These are phyloP conservation scores for Coptodon bakossiorum DNA, from an alignment of 2,113 vertebrate genomes.

Conservation along the genomic window DNA sequence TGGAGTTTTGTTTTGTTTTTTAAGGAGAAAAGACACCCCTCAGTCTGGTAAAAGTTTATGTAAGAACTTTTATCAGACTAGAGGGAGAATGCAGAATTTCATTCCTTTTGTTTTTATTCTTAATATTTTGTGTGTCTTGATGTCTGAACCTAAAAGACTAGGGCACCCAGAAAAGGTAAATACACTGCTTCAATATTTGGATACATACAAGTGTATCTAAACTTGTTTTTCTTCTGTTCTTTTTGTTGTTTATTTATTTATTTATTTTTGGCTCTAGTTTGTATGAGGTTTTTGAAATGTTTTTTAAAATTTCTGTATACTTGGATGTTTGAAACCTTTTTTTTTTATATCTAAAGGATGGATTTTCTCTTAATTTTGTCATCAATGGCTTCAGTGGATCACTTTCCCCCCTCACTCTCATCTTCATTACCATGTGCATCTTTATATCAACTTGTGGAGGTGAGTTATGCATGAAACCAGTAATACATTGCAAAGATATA, in stretches of 20 bases:
- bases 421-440: background rate
- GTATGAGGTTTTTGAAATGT: background rate
- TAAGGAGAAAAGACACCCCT: background rate
- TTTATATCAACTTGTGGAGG: background rate
- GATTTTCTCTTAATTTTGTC: background rate
- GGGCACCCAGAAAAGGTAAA: background rate
- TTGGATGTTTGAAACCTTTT: no score
- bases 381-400: background rate
- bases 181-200: background rate
- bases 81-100: background rate
- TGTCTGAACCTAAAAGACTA: background rate
- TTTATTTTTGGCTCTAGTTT: background rate
- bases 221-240: background rate
- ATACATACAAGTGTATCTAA: background rate
- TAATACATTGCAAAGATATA: background rate
- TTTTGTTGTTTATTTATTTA: background rate
- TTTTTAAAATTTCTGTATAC: no score
- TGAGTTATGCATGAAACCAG: background rate
- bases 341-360: background rate
- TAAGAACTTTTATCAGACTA: background rate
- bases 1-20: background rate
- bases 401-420: background rate
- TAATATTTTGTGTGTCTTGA: background rate
- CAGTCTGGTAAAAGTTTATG: background rate
- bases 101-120: background rate